Evolutionary conservation across 2,888 invertebrate genomes (phyloP).

Genomic region (Uloborus plumipes): DNA sequence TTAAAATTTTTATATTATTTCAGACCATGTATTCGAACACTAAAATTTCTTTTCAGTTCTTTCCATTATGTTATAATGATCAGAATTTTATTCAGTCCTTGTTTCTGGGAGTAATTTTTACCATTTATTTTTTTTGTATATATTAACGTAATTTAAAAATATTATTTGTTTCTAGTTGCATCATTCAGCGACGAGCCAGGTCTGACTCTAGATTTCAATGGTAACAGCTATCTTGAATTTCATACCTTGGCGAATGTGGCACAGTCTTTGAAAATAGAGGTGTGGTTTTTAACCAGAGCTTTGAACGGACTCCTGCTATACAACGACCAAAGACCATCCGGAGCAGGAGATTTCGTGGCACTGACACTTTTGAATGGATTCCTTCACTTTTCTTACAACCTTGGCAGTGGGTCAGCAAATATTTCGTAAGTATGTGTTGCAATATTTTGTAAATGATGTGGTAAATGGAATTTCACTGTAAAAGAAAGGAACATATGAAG

Average conservation of each 20-base stretch:
- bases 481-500: not conserved
- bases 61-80: too few species aligned
- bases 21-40: too few species aligned
- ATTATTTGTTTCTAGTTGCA: conserved; percentile 2
- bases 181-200: conserved; percentile 37
- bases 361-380: conserved; percentile 84
- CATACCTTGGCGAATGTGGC: conserved; percentile 77
- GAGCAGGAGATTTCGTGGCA: conserved; percentile 83
- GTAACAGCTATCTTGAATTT: conserved; percentile 82
- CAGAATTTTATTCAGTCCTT: too few species aligned
- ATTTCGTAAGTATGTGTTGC: conserved; percentile 75
- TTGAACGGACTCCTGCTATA: conserved; percentile 86
- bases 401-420: conserved; percentile 82
- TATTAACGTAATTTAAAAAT: not conserved
- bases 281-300: conserved; percentile 85
- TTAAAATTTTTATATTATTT: too few species aligned
- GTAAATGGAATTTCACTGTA: not conserved
- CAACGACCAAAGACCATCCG: conserved; percentile 79
- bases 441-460: too few species aligned
- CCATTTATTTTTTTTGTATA: too few species aligned
- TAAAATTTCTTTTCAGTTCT: too few species aligned
- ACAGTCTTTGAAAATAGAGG: conserved; percentile 76
- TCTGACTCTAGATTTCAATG: conserved; percentile 80
- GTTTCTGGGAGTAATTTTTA: too few species aligned
- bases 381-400: conserved; percentile 89